Evolutionary conservation across 2,888 invertebrate genomes (phyloP).

Genomic region (Cerceris rybyensis): DNA sequence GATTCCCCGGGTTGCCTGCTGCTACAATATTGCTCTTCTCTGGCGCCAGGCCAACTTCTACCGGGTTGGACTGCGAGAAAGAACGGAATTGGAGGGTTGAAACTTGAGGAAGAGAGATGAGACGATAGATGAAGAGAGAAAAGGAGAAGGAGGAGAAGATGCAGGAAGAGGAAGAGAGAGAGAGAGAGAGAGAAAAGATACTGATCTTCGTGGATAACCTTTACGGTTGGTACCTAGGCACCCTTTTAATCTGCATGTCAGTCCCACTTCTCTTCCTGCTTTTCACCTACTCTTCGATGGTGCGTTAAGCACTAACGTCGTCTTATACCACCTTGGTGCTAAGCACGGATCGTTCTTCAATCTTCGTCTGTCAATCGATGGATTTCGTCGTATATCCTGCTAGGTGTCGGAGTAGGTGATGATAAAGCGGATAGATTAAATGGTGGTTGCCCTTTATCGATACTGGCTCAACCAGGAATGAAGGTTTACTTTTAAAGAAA

Average conservation of each 20-base stretch:
- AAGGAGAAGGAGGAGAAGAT: neutral
- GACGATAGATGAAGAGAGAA: slow-evolving; percentile 3
- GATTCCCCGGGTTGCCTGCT: slow-evolving; percentile 65
- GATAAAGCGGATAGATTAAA: slow-evolving; percentile 47
- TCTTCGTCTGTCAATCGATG: slow-evolving; percentile 54
- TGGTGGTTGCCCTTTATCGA: slow-evolving; percentile 28
- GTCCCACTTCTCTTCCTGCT: neutral
- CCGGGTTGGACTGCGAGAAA: slow-evolving; percentile 40
- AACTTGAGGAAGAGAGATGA: neutral
- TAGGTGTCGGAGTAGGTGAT: slow-evolving; percentile 16
- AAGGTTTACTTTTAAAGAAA: slow-evolving; percentile 29
- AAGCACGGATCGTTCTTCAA: slow-evolving; percentile 44
- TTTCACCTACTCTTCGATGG: slow-evolving; percentile 2
- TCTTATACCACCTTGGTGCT: slow-evolving; percentile 25
- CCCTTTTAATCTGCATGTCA: slow-evolving; percentile 58
- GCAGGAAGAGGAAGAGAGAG: too few relatives aligned
- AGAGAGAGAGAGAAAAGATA: slow-evolving; percentile 11
- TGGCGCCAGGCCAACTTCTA: slow-evolving; percentile 69
- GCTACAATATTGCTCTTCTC: slow-evolving; percentile 73
- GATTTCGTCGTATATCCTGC: slow-evolving; percentile 39
- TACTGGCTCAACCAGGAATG: slow-evolving; percentile 16
- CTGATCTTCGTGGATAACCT: slow-evolving; percentile 43
- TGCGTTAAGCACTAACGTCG: slow-evolving; percentile 34
- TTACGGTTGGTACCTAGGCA: slow-evolving; percentile 29
- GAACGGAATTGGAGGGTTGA: slow-evolving; percentile 8